These are phyloP conservation scores for Megathymus violae DNA, from an alignment of 1,140 invertebrate genomes.

Conservation along the genomic window DNA sequence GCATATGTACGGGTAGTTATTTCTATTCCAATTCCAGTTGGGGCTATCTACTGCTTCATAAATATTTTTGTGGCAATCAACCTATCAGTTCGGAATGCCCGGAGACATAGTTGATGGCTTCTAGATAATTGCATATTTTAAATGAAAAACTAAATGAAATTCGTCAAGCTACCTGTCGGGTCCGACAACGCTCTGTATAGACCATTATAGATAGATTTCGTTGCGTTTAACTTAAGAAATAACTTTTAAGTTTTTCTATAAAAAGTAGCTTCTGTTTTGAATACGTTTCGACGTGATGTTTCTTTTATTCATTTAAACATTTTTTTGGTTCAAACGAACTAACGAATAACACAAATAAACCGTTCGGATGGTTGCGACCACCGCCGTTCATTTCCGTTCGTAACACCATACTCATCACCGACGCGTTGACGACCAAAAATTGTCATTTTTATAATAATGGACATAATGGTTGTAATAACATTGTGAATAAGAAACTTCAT, in stretches of 20 bases:
- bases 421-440: no score
- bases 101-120: slow-evolving; percentile 38
- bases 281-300: background rate
- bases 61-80: slow-evolving; percentile 69
- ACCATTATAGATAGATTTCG: background rate
- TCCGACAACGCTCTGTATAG: background rate
- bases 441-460: no score
- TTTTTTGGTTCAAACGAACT: background rate
- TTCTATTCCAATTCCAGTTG: slow-evolving; percentile 13
- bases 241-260: no score
- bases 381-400: no score
- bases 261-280: no score
- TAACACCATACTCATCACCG: no score
- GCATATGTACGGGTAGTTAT: slow-evolving; percentile 6
- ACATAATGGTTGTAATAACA: no score
- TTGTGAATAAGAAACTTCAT: no score
- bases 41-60: slow-evolving; percentile 48
- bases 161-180: slow-evolving; percentile 17
- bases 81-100: slow-evolving; percentile 57
- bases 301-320: background rate
- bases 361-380: no score
- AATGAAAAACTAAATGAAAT: slow-evolving; percentile 25
- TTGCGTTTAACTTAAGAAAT: no score
- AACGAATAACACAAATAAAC: no score
- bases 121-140: slow-evolving; percentile 35